Evolutionary conservation across 2,113 vertebrate species (phyloP).

Genomic region (Zosterops hypoxanthus): DNA sequence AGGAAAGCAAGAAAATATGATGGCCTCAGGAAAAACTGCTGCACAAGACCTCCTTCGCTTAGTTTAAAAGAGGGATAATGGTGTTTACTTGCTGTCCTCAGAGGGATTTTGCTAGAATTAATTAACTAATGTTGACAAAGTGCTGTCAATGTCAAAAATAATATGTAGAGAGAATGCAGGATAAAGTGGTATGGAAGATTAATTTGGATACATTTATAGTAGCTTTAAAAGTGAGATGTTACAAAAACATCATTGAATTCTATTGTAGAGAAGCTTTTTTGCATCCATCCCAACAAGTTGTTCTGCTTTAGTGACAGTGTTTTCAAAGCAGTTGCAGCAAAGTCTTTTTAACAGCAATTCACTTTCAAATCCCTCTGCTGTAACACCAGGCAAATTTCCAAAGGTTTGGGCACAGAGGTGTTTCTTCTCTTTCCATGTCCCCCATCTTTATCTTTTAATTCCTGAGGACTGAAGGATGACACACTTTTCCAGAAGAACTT

Average conservation of each 20-base stretch:
- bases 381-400: background rate
- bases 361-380: background rate
- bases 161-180: background rate
- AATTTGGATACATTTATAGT: background rate
- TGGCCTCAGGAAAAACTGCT: background rate
- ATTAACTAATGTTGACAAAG: background rate
- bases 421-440: background rate
- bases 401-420: background rate
- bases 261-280: background rate
- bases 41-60: background rate
- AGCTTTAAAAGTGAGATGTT: background rate
- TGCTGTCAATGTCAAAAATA: constrained; percentile 16
- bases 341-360: background rate
- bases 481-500: background rate
- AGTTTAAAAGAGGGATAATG: background rate
- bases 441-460: background rate
- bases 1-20: background rate
- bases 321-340: background rate
- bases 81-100: background rate
- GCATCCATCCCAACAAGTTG: background rate
- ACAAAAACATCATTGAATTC: background rate
- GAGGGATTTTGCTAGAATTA: background rate
- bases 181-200: background rate
- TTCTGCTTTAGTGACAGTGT: background rate
- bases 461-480: background rate